phyloP scores from a whole-genome alignment of 2,888 invertebrate genomes.

The Brachynemurus nebulosus region DNA sequence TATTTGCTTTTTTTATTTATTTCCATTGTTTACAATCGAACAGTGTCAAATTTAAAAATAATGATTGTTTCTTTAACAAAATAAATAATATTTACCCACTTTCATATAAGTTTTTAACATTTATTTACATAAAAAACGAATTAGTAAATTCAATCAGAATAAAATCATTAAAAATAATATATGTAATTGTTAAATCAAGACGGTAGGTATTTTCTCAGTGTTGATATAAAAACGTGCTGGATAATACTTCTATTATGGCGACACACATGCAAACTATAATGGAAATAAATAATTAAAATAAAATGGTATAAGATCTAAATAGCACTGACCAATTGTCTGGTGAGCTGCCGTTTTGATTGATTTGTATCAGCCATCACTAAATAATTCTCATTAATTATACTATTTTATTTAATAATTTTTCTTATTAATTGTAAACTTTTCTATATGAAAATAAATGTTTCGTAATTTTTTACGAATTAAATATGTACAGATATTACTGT shows the following conservation, averaged over 20 bases:
- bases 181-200: no score
- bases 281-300: neutral
- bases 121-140: no score
- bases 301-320: constrained; percentile 14
- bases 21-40: no score
- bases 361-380: constrained; percentile 5
- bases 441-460: neutral
- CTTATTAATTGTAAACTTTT: neutral
- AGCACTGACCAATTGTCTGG: constrained; percentile 47
- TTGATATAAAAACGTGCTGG: constrained; percentile 6
- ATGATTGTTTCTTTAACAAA: no score
- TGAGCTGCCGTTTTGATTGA: constrained; percentile 38
- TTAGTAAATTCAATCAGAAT: no score
- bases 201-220: neutral
- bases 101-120: no score
- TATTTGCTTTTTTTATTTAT: no score
- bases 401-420: neutral
- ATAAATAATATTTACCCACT: no score
- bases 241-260: constrained; percentile 8
- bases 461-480: constrained; percentile 6
- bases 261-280: constrained; percentile 4
- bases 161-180: no score
- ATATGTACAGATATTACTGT: neutral
- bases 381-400: neutral
- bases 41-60: no score